Evolutionary conservation across 2,797 vertebrate species (phyloP), one percentile per base, ranked within the genome.

Genomic region (Clarias pachynema): DNA sequence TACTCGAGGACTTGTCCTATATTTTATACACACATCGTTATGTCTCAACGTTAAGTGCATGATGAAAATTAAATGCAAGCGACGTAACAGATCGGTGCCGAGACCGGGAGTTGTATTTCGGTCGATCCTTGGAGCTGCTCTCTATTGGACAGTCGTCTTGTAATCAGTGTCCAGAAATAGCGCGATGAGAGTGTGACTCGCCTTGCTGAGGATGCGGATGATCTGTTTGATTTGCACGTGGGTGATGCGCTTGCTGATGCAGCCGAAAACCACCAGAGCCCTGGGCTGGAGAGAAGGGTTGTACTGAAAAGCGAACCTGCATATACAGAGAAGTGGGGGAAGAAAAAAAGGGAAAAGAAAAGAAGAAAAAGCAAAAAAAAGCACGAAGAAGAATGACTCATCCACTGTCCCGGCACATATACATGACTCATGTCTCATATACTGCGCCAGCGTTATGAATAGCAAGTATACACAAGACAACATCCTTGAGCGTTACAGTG

Each of bases 271-370:
- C 84, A 99, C 98, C 78, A 99, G 95, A 0, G 98, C 98, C 92
- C 98, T 93, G 0, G 98, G 98, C 94, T 99, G 98, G 72, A 99
- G 96, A 62, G 98, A 99, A 0, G 98, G 98, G 92, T 99, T 99
- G 89, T 99, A 99, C 78, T 99, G 98, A 95, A 99, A 99, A 3
- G 98, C 98, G 96, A 99, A 99, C 93, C 98, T 99, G 57, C 18
- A 91, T 26, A n/a, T 26, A n/a, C 15, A 29, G 31, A 34, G 6
- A 81, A 79, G 8, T 14, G 10, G 1, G 72, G n/a, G 0, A 1
- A 78, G n/a, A 0, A n/a, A 8, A 6, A 26, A 16, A 8, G 0
- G 16, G 5, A 81, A 77, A 14, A 22, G 9, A 1, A 78, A 1
- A 22, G 6, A 1, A 78, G n/a, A 2, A n/a, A 8, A 18, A 16